Evolutionary conservation across 2,113 vertebrate genomes (phyloP), one percentile per base, ranked within the genome.

Genomic region (Phrynosoma platyrhinos): DNA sequence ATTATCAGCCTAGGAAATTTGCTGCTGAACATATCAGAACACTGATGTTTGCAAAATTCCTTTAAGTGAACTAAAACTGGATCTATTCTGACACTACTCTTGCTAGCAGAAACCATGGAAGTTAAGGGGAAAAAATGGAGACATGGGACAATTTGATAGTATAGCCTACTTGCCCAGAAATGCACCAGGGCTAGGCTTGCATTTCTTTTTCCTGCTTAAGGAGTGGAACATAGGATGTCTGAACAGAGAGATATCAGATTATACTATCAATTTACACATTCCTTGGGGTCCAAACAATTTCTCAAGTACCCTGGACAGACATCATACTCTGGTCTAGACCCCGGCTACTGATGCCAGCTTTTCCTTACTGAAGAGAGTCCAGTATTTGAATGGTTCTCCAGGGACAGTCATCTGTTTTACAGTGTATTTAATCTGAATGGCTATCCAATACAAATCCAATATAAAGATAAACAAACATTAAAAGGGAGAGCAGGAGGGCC

Each of bases 1-100:
- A 62, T 62, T 3, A 18, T 55, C 53, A 30, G 27, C 4, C 90
- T 85, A 71, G 89, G 21, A 91, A 76, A 3, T 79, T 55, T 89
- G 85, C 89, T 90, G 90, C 27, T 68, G 62, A 92, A 52, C 79
- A 83, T 72, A 58, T 69, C 76, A 85, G 47, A 89, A 91, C n/a
- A 32, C 30, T 20, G 84, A 82, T 23, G 12, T 42, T 82, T 66
- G 82, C 62, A 40, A 0, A 0, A 89, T 91, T 94, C 87, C 85
- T 94, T 86, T 55, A 55, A 23, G 2, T 0, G 40, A 87, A 47
- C 2, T n/a, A 74, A 82, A 66, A 87, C 88, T 66, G 68, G 52
- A 32, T 55, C 6, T 0, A 1, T 13, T 40, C 23, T 82, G 32
- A 10, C n/a, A 42, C 23, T 40, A 62, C 36, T 82, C 42, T 36